Base-by-base conservation (phyloP, 2,113 vertebrate species). In the Puntigrus tetrazona region DNA sequence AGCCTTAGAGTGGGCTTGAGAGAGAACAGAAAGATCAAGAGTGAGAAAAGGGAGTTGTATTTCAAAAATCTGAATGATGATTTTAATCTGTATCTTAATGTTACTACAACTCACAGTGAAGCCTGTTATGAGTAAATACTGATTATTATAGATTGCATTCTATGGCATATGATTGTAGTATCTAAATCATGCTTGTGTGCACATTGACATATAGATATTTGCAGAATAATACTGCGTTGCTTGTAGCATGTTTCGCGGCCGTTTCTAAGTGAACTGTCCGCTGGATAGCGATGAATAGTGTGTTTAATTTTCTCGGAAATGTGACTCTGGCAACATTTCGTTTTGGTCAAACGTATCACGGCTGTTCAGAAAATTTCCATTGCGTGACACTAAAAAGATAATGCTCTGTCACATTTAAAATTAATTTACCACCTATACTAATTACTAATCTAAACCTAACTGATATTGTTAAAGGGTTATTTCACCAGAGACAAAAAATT, bases 81-180 rank as follows among this genome's bases (percentile, higher is more conserved):
- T 81, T 81, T 81, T 31, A 81, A 67, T 81, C 78, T 81, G 59
- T 81, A 41, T 41, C 61, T 29, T 67, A 47, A 78, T 59, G 27
- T 47, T 81, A 67, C 59, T 65, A 22, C 25, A 25, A 5, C 16
- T 43, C 38, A 34, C 61, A 47, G 27, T 31, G 18, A 67, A 9
- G 16, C 45, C 45, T 31, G 45, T 16, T 7, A 34, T n/a, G 27
- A 14, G 41, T 22, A 10, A 27, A 5, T 16, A 67, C 43, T 67
- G 38, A 67, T 22, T 81, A 41, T 31, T 47, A 31, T 47, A 47
- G 43, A 81, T 67, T 6, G 31, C 31, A 13, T n/a, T 81, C 9
- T 50, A 57, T 1, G 3, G 52, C 52, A 1, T 65, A 63, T 65
- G 76, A 22, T 41, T 78, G 31, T 10, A 57, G 52, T 7, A 55